Evolutionary conservation across 1,140 invertebrate species (phyloP).

Genomic region (Spodoptera litura): DNA sequence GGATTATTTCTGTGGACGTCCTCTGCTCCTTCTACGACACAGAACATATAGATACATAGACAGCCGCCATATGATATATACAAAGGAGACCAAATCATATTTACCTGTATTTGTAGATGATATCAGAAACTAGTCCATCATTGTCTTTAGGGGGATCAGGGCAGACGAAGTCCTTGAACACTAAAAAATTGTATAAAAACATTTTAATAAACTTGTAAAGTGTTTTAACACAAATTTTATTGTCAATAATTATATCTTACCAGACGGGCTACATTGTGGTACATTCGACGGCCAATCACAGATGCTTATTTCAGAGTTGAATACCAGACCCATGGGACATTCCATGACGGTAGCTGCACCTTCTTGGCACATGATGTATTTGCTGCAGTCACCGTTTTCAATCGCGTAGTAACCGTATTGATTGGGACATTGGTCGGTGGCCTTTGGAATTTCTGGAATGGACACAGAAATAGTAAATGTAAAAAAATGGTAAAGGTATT

Average conservation of each 20-base stretch:
- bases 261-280: conserved; percentile 89
- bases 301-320: conserved; percentile 90
- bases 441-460: conserved; percentile 71
- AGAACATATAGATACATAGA: too few species aligned
- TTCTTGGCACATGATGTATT: conserved; percentile 93
- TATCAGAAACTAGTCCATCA: conserved; percentile 39
- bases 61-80: too few species aligned
- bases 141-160: conserved; percentile 48
- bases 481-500: background rate
- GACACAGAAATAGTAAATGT: background rate
- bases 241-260: conserved; percentile 68
- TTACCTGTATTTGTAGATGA: conserved; percentile 59
- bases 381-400: conserved; percentile 89
- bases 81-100: background rate
- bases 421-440: conserved; percentile 92
- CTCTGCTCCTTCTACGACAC: too few species aligned
- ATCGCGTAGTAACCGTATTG: conserved; percentile 93
- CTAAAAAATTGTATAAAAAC: conserved; percentile 41
- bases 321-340: conserved; percentile 93
- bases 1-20: too few species aligned
- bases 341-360: conserved; percentile 87
- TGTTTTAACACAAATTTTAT: too few species aligned
- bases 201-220: too few species aligned
- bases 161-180: conserved; percentile 58
- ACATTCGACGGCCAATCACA: conserved; percentile 95